Percentiles rank a stretch among this genome's conserved stretches.
phyloP scores from a whole-genome alignment of 2,113 vertebrate species.

The Clinocottus analis region DNA sequence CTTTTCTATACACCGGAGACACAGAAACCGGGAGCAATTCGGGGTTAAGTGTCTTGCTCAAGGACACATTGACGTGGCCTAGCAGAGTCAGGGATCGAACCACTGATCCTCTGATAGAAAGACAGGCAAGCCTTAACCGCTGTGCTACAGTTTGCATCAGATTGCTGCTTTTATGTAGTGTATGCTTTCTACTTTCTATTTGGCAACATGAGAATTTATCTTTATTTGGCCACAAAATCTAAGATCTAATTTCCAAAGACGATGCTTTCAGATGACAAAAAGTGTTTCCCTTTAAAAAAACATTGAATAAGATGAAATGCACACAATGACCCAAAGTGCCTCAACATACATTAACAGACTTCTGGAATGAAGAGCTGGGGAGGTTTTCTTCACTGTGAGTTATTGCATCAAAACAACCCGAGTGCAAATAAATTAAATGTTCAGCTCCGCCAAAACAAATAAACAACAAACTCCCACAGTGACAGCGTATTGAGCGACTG shows the following conservation, averaged over 20 bases:
- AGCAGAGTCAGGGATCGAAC: too few species aligned
- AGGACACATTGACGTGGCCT: too few species aligned
- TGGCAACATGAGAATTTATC: background rate
- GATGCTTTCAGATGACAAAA: background rate
- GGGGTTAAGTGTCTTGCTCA: too few species aligned
- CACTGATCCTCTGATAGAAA: too few species aligned
- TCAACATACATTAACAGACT: slow-evolving; percentile 4
- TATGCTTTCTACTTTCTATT: background rate
- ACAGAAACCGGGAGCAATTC: too few species aligned
- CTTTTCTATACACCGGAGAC: too few species aligned
- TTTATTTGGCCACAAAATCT: background rate
- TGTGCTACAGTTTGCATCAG: too few species aligned
- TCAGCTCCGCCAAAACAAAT: slow-evolving; percentile 26
- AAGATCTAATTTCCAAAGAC: background rate
- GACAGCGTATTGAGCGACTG: slow-evolving; percentile 24
- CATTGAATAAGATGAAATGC: background rate
- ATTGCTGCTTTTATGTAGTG: background rate
- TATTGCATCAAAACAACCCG: slow-evolving; percentile 15
- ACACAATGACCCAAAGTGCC: background rate
- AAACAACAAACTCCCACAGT: slow-evolving; percentile 10
- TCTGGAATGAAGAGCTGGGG: slow-evolving; percentile 7
- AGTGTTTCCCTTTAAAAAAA: slow-evolving; percentile 1
- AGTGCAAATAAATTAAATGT: slow-evolving; percentile 32
- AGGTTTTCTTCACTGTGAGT: slow-evolving; percentile 1
- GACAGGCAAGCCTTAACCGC: too few species aligned